Evolutionary conservation across 2,888 invertebrate species (phyloP), one percentile per base, ranked within the genome.

Genomic region (Digitonthophagus gazella): DNA sequence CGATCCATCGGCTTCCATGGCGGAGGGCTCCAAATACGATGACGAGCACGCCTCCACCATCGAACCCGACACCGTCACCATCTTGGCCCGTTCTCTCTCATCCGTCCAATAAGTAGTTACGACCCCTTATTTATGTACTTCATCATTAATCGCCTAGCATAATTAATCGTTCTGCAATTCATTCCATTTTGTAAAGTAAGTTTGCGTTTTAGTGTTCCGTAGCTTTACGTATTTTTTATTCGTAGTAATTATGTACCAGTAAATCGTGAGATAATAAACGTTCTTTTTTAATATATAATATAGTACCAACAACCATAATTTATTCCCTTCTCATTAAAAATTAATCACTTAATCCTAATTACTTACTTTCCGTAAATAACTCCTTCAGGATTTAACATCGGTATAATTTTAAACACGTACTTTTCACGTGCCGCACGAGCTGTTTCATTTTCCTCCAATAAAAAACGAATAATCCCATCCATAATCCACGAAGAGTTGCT

Each of bases 401-500:
- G 95, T 22, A 95, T 88, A 71, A 95, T 88, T 83, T 95, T 95
- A 86, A 95, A 93, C 74, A 95, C 87, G 81, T 89, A 93, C 76
- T 87, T 87, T 74, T 90, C 86, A 8, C 93, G 85, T 22, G 75
- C 76, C 14, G 86, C 85, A 8, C 84, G 83, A 1, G 91, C 90
- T 11, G 84, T 82, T 1, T 84, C 77, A 5, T 87, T 83, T 4
- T 87, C 83, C 77, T 85, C 84, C 61, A 93, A 82, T 68, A 94
- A 83, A 75, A 85, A 89, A 67, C 88, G 85, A 67, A 94, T 83
- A 0, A 91, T 90, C 3, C 93, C 95, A 80, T 93, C 91, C 92
- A 95, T 93, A 71, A 94, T 90, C 93, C 93, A 95, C 0, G 93
- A 93, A 4, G 94, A 88, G 82, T 95, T 95, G 80, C 92, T 92